phyloP scores from a whole-genome alignment of 2,888 invertebrate species.

The Apodemia hepburni region DNA sequence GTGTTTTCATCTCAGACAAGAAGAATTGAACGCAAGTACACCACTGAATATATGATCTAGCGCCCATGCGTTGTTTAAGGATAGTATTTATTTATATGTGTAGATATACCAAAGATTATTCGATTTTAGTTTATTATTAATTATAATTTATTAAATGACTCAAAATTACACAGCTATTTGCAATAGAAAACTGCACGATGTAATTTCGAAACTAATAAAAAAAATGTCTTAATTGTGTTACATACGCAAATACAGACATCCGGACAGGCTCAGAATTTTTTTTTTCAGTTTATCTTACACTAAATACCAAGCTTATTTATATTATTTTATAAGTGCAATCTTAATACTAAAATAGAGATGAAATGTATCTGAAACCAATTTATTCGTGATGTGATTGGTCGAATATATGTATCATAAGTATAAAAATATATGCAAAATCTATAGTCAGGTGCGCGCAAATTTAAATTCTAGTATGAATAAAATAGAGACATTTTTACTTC shows the following conservation, averaged over 20 bases:
- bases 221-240: not conserved
- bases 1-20: not conserved
- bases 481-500: not conserved
- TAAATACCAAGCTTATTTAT: not conserved
- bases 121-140: not conserved
- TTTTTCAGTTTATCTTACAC: constrained; percentile 3
- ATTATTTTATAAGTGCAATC: not conserved
- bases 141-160: not conserved
- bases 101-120: not conserved
- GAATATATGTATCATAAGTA: no score
- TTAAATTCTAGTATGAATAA: not conserved
- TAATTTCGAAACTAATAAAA: not conserved
- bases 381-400: no score
- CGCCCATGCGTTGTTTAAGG: not conserved
- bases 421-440: not conserved
- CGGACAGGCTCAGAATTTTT: not conserved
- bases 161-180: no score
- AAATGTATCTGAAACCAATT: no score
- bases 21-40: not conserved
- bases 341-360: no score
- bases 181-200: not conserved
- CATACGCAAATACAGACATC: not conserved
- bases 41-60: not conserved
- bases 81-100: not conserved
- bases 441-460: constrained; percentile 1